Base-by-base conservation (phyloP, 2,888 invertebrate species). In the Esperia sulphurella region DNA sequence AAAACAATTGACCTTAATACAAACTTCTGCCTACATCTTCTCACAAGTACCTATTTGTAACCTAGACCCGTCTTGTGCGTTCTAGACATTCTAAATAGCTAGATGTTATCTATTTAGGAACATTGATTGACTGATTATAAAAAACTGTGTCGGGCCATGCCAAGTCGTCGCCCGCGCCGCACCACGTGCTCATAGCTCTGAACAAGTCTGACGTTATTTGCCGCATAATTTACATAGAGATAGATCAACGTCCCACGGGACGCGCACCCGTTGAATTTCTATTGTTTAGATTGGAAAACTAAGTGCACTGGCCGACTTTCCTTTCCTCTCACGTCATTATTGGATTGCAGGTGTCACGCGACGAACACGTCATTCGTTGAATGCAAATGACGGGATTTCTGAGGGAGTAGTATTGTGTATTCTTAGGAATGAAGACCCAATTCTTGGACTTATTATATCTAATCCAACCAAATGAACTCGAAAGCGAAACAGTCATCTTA, bases 221-320 rank as follows among this genome's bases (percentile, higher is more conserved):
- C 83, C 63, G 81, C 76, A 83, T 87, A 83, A 88, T 89, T 89
- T 88, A 86, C 89, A 89, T 89, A 89, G 86, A 89, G 80, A 89
- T 89, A 79, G 85, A 86, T 81, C 79, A 76, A 68, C 56, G 75
- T 87, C 89, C 88, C 89, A 61, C 59, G 88, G 82, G 88, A 55
- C 75, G 78, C 63, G 86, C 86, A 86, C 84, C 88, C 84, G 87
- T 73, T 83, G 89, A 88, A 89, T 89, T 88, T 86, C 87, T 88
- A 89, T 89, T 89, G 87, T 89, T 87, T 87, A 87, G 83, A 89
- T 89, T 88, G 88, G 89, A 89, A 89, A 89, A 89, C 86, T 85
- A 86, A 87, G 85, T 82, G 80, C 73, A 62, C 64, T 68, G 66
- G 76, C 76, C 73, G 78, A 75, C 79, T 51, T 51, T 78, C 81